Base-by-base conservation (phyloP, 2,113 vertebrate species). In the Sander lucioperca region DNA sequence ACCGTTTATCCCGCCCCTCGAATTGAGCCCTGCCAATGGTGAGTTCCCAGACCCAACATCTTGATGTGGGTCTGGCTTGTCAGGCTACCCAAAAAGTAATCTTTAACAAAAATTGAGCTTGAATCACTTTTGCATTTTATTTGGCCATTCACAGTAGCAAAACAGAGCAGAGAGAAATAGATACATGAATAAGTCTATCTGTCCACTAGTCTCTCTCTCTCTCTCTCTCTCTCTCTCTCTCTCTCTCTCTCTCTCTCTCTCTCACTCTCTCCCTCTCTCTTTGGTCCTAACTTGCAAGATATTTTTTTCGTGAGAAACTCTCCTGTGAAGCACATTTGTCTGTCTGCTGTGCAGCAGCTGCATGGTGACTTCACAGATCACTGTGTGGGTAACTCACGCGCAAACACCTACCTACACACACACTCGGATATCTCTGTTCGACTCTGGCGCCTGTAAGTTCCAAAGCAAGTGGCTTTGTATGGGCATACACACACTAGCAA, bases 351-450 rank as follows among this genome's bases (percentile, higher is more conserved):
- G 77, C 74, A 47, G 30, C 78, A 68, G 27, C 27, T 27, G 69
- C 61, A 75, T 0, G 18, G 50, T 33, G 81, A 58, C 66, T 70
- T 59, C 77, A 57, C 80, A 66, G 67, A 76, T 78, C 73, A 43
- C 47, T 7, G n/a, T 74, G 68, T 50, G 25, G 68, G 59, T 15
- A 78, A 71, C 67, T 59, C 5, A 23, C 66, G 57, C n/a, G n/a
- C 53, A 73, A 67, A 77, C 74, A 64, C 8, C 25, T 64, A 43
- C 88, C 50, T 21, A 80, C 72, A 64, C 77, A 68, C 75, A 69
- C 69, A 21, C 62, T 45, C 8, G 45, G 33, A 65, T 61, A 27
- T 45, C 21, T 83, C 36, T 61, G 57, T 45, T 30, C 1, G 0
- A 58, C 39, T 57, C n/a, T 2, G 18, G 39, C 5, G 48, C 39